A percentile compares a stretch with the other conserved stretches of the same genome.
Evolutionary conservation across 2,888 invertebrate genomes (phyloP).

Genomic region (Drosophila helvetica): DNA sequence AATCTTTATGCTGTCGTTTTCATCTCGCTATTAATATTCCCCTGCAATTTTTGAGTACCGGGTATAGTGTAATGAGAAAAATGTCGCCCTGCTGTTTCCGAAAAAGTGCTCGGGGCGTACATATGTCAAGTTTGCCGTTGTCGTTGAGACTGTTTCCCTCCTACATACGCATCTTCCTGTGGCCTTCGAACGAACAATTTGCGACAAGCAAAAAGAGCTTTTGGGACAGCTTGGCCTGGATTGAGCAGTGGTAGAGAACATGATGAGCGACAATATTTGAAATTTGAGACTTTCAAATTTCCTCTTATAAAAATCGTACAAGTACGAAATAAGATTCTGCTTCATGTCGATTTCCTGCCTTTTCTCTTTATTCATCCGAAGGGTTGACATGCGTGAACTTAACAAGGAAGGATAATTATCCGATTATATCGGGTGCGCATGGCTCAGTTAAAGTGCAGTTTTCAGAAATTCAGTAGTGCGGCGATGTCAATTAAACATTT

Average conservation of each 20-base stretch:
- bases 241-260: slow-evolving; percentile 40
- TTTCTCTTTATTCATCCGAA: not conserved
- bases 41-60: not conserved
- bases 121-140: slow-evolving; percentile 83
- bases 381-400: slow-evolving; percentile 20
- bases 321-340: slow-evolving; percentile 51
- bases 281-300: slow-evolving; percentile 83
- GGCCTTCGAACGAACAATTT: slow-evolving; percentile 44
- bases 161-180: slow-evolving; percentile 19
- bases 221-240: slow-evolving; percentile 15
- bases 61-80: slow-evolving; percentile 58
- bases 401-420: too few relatives aligned
- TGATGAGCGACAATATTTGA: slow-evolving; percentile 78
- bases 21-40: too few relatives aligned
- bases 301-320: slow-evolving; percentile 83
- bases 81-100: slow-evolving; percentile 81
- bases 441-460: too few relatives aligned
- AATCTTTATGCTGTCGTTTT: too few relatives aligned
- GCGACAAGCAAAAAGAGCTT: slow-evolving; percentile 54
- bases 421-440: too few relatives aligned
- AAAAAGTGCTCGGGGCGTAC: slow-evolving; percentile 83
- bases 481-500: too few relatives aligned
- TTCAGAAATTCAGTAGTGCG: too few relatives aligned
- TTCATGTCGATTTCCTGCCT: not conserved
- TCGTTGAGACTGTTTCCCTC: slow-evolving; percentile 23